Conservation (phyloP, 2,797 vertebrate species). For the Varecia variegata region DNA sequence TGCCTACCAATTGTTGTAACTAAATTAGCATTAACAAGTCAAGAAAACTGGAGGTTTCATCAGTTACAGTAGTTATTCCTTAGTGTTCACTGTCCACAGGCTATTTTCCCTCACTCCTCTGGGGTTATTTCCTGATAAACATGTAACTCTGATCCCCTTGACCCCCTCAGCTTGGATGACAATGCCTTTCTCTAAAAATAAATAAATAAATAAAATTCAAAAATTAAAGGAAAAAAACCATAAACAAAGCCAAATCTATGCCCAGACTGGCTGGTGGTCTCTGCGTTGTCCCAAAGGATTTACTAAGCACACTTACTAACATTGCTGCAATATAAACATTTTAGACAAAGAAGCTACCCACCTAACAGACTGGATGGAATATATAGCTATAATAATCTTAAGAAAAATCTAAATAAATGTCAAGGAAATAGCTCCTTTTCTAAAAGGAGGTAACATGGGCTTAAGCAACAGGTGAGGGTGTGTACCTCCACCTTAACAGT, state of each 20-base stretch:
- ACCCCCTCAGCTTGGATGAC: no score
- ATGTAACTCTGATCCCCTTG: slow-evolving; percentile 49
- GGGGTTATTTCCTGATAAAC: slow-evolving; percentile 55
- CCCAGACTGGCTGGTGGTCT: slow-evolving; percentile 82
- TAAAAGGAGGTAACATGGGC: background rate
- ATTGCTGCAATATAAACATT: slow-evolving; percentile 20
- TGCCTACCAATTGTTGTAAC: slow-evolving; percentile 49
- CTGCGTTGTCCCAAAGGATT: slow-evolving; percentile 67
- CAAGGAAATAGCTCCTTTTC: background rate
- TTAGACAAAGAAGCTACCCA: slow-evolving; percentile 26
- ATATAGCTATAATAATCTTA: background rate
- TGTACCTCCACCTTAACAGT: no score
- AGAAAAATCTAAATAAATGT: slow-evolving; percentile 42
- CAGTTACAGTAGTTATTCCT: slow-evolving; percentile 27
- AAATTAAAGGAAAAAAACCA: background rate
- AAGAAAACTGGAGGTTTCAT: slow-evolving; percentile 43
- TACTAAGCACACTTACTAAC: slow-evolving; percentile 79
- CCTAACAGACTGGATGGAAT: background rate
- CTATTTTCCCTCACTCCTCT: background rate
- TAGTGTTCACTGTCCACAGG: slow-evolving; percentile 56
- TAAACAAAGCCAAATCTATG: slow-evolving; percentile 82
- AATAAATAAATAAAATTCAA: background rate
- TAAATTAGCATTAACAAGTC: slow-evolving; percentile 49
- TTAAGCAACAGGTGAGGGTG: background rate
- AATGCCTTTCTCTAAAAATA: no score